phyloP scores from a whole-genome alignment of 2,113 vertebrate species.

The pig (Sus scrofa) region DNA sequence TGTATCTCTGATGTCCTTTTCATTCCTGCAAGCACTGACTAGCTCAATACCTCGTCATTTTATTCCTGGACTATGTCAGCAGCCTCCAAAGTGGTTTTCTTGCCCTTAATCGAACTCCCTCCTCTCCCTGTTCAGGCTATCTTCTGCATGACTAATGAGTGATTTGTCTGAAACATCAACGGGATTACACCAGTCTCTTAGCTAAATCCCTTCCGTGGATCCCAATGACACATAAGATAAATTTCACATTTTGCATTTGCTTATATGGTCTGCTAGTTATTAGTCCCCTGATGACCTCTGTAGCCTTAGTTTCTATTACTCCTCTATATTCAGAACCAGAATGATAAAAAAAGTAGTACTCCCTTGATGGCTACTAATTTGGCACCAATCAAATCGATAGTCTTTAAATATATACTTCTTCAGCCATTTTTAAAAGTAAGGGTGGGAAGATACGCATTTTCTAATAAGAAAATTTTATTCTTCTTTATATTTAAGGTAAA shows the following conservation, averaged over 20 bases:
- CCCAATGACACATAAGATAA: background rate
- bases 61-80: background rate
- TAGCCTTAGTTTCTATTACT: background rate
- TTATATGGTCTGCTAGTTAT: slow-evolving; percentile 15
- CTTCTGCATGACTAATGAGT: background rate
- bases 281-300: background rate
- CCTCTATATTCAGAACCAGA: background rate
- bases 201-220: slow-evolving; percentile 14
- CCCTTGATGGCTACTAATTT: slow-evolving; percentile 15
- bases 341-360: background rate
- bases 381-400: background rate
- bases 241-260: slow-evolving; percentile 41
- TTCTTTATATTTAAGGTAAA: slow-evolving; percentile 43
- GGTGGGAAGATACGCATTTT: slow-evolving; percentile 9
- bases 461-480: slow-evolving; percentile 1
- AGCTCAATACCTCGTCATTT: slow-evolving; percentile 5
- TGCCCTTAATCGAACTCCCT: background rate
- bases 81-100: background rate
- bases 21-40: background rate
- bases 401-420: slow-evolving; percentile 42
- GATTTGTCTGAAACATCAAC: slow-evolving; percentile 53
- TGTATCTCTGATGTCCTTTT: slow-evolving; percentile 11
- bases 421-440: slow-evolving; percentile 9
- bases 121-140: background rate
- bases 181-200: slow-evolving; percentile 5